Evolutionary conservation across 2,797 vertebrate species (phyloP).

Genomic region (Gymnothorax reevesii): DNA sequence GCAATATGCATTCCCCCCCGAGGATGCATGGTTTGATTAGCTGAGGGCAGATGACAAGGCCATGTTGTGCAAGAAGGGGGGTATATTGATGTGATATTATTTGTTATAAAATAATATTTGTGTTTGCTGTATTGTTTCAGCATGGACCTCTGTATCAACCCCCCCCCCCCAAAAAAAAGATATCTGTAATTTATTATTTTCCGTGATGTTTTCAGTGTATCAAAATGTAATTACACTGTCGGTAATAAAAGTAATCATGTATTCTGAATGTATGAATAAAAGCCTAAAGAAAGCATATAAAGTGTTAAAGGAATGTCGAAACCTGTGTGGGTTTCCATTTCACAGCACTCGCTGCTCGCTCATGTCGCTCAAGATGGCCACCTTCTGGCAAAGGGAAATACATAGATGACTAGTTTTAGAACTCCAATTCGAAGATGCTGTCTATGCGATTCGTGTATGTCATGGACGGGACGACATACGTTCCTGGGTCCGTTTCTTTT

Average conservation of each 20-base stretch:
- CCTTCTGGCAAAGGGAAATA: background rate
- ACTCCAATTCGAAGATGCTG: background rate
- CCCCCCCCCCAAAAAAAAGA: conserved; percentile 20
- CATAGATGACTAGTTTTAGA: background rate
- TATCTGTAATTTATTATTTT: conserved; percentile 36
- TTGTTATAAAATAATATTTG: conserved; percentile 63
- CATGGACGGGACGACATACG: background rate
- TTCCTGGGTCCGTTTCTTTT: background rate
- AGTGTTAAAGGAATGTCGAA: background rate
- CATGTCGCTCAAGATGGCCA: background rate
- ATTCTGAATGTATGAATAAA: conserved; percentile 65
- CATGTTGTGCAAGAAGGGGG: conserved; percentile 36
- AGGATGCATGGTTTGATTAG: conserved; percentile 36
- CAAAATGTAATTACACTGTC: conserved; percentile 38
- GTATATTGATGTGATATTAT: conserved; percentile 57
- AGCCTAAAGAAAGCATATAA: conserved; percentile 13
- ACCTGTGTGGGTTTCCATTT: background rate
- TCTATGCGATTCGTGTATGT: background rate
- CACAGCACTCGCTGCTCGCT: background rate
- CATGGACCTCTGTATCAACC: conserved; percentile 45
- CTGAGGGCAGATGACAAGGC: conserved; percentile 32
- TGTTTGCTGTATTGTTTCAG: conserved; percentile 61
- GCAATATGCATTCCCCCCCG: conserved; percentile 44
- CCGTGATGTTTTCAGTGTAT: conserved; percentile 28
- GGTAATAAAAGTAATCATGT: conserved; percentile 39